Evolutionary conservation across 2,888 invertebrate species (phyloP), one percentile per base, ranked within the genome.

Genomic region (Athalia circularis): DNA sequence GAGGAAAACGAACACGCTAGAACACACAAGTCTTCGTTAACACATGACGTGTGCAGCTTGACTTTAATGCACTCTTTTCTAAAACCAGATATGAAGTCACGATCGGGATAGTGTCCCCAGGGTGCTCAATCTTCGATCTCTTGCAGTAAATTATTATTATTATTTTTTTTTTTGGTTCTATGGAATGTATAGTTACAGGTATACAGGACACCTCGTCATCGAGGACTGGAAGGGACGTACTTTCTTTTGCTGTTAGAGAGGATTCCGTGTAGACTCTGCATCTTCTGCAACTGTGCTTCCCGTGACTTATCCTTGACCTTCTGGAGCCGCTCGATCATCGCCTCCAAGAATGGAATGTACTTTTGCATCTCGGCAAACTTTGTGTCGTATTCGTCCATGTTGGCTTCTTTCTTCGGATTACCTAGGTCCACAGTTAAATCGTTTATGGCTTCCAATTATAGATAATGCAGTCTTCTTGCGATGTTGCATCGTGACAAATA

Each of bases 331-430:
- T 91, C 91, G 85, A 95, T 95, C 92, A 95, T 94, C 82, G 91
- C 93, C 86, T 94, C 93, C 88, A 96, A 89, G 87, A 95, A 95
- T n/a, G 95, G 95, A 84, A 95, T 92, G 90, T 94, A 94, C 84
- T 92, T 92, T 90, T 94, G 94, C 91, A 95, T 93, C 86, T 93
- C 93, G 83, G 92, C 91, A 87, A 94, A 92, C 90, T 94, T 94
- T 80, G 87, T 89, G 80, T 93, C 92, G 91, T 94, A 94, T 72
- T 92, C 92, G 80, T 91, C 91, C 86, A 87, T 87, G 78, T 80
- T 85, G 82, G 65, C 80, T 78, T 78, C 78, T 64, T 29, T 57
- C 48, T 70, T 70, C 13, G 57, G 57, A 11, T 47, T 50, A 78
- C 78, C 78, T 78, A 72, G 70, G 78, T 72, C 72, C 70, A 78